phyloP scores from a whole-genome alignment of 2,888 invertebrate genomes.

The Mycalesis mineus region DNA sequence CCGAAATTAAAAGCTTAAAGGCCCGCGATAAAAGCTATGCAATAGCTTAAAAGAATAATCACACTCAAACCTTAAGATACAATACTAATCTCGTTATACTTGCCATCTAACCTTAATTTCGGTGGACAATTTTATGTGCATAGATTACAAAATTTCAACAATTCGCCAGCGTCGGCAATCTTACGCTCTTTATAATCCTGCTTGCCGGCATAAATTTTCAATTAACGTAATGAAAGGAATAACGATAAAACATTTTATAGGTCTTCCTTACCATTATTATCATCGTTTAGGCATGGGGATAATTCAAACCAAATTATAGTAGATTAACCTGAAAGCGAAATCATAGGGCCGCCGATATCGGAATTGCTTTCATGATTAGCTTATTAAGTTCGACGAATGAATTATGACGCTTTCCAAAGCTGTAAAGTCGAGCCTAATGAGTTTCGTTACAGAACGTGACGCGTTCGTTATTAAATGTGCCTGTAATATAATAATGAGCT shows the following conservation, averaged over 20 bases:
- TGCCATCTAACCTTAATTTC: no score
- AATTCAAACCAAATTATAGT: conserved; percentile 7
- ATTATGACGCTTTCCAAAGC: conserved; percentile 6
- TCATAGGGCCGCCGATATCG: conserved; percentile 12
- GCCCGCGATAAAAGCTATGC: no score
- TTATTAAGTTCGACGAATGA: conserved; percentile 16
- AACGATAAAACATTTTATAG: conserved; percentile 10
- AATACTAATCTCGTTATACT: no score
- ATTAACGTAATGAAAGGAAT: conserved; percentile 12
- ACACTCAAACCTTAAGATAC: no score
- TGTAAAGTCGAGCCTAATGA: conserved; percentile 2
- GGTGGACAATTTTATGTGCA: not conserved
- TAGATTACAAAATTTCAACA: conserved; percentile 3
- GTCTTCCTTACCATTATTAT: conserved; percentile 1
- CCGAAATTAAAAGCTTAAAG: no score
- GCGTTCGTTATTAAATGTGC: not conserved
- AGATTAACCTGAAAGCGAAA: conserved; percentile 12
- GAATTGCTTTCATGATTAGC: conserved; percentile 22
- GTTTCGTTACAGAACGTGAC: not conserved
- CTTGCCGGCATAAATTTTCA: conserved; percentile 11
- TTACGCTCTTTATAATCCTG: conserved; percentile 1
- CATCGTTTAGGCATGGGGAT: not conserved
- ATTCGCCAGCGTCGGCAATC: conserved; percentile 1
- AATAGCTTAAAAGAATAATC: no score
- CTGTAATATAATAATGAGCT: not conserved